A percentile compares a stretch with the other conserved stretches of the same genome.
Conservation (phyloP, 2,888 invertebrate genomes). For the Drosophila tanythrix region DNA sequence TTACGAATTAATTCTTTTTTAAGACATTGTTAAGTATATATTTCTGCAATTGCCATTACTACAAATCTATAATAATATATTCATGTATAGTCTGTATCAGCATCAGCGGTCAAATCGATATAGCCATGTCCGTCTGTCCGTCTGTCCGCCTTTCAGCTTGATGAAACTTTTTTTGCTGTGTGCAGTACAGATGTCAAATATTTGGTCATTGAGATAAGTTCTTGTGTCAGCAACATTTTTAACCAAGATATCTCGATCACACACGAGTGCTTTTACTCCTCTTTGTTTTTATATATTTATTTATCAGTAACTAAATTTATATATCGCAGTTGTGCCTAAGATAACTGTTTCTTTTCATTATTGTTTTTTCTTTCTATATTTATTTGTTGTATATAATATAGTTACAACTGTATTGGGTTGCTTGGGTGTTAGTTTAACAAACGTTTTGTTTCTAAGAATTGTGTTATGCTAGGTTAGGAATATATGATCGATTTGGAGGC, state of each 20-base stretch:
- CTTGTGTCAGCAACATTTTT: background rate
- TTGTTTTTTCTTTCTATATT: no score
- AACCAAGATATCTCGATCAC: background rate
- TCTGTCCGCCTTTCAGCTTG: background rate
- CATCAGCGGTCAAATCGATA: background rate
- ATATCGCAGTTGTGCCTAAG: no score
- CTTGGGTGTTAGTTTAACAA: no score
- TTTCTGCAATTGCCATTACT: background rate
- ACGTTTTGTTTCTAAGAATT: no score
- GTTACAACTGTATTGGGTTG: no score
- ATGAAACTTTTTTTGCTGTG: no score
- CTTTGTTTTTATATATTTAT: background rate
- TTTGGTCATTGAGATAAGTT: background rate
- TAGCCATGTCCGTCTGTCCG: background rate
- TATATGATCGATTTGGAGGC: background rate
- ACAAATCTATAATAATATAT: background rate
- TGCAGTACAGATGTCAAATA: background rate
- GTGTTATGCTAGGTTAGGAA: background rate
- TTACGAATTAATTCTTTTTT: background rate
- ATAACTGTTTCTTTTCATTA: no score
- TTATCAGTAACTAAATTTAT: no score
- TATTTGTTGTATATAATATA: no score
- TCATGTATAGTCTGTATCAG: background rate
- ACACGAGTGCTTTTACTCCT: background rate
- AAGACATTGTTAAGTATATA: background rate